A percentile compares a stretch with the other conserved stretches of the same genome.
phyloP scores from a whole-genome alignment of 2,797 vertebrate genomes.

The Phataginus tetradactyla region DNA sequence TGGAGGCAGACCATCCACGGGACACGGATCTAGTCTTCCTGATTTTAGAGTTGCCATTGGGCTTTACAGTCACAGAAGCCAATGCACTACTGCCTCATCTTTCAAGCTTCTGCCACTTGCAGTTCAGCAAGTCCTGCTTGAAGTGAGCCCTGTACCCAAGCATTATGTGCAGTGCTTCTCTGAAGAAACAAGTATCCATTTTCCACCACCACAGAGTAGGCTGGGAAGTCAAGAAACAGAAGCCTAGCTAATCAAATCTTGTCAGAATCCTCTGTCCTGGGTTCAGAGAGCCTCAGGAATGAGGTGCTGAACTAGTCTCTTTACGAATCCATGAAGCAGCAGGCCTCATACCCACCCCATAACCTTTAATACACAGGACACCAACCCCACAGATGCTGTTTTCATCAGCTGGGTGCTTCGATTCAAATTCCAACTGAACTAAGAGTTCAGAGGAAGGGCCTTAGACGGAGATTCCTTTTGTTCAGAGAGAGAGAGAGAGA shows the following conservation, averaged over 20 bases:
- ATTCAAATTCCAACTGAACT: not conserved
- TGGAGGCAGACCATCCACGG: not conserved
- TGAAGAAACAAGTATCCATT: not conserved
- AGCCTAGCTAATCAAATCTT: conserved; percentile 43
- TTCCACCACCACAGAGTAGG: not conserved
- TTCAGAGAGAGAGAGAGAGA: too few species aligned
- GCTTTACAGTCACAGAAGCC: not conserved
- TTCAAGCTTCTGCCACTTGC: not conserved
- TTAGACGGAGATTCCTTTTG: not conserved
- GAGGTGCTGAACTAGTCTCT: not conserved
- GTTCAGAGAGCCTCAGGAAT: conserved; percentile 39
- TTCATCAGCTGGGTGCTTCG: not conserved
- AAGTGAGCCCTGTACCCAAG: not conserved
- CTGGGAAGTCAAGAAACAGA: not conserved
- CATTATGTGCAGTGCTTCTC: not conserved
- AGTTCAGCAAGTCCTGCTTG: not conserved
- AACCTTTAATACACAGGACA: not conserved
- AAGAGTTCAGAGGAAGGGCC: not conserved
- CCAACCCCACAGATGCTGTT: accelerated
- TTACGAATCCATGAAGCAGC: not conserved
- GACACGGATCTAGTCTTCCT: not conserved
- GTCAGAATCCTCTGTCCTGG: conserved; percentile 23
- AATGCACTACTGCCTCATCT: not conserved
- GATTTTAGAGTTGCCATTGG: not conserved
- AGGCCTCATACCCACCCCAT: not conserved